Percentiles rank a stretch among this genome's conserved stretches.
Evolutionary conservation across 2,113 vertebrate species (phyloP).

Genomic region (Aleadryas rufinucha): DNA sequence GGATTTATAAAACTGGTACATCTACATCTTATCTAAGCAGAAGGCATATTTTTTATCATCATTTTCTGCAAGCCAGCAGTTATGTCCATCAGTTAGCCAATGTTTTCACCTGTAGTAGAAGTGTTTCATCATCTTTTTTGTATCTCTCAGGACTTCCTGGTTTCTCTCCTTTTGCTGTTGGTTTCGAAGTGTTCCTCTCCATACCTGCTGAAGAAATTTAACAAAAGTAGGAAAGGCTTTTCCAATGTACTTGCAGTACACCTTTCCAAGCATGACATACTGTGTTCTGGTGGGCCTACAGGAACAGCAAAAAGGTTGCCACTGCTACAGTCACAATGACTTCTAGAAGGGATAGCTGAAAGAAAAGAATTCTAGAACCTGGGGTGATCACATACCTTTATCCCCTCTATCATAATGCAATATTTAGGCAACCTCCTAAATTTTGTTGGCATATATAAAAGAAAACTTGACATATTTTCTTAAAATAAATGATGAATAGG

Average conservation of each 20-base stretch:
- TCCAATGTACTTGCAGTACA: neutral
- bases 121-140: slow-evolving; percentile 77
- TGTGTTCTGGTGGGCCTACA: neutral
- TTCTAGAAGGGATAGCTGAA: neutral
- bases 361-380: neutral
- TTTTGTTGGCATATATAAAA: neutral
- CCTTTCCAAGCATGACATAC: neutral
- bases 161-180: slow-evolving; percentile 31
- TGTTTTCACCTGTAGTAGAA: slow-evolving; percentile 84
- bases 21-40: neutral
- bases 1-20: neutral
- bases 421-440: neutral
- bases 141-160: slow-evolving; percentile 70
- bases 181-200: slow-evolving; percentile 45
- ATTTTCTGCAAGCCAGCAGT: neutral
- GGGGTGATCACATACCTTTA: neutral
- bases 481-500: neutral
- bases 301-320: neutral
- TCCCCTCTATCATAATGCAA: neutral
- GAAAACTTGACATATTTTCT: neutral
- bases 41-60: neutral
- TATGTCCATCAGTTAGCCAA: neutral
- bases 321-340: neutral
- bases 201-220: slow-evolving; percentile 31
- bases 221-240: neutral